Evolutionary conservation across 2,113 vertebrate genomes (phyloP), one percentile per base, ranked within the genome.

Genomic region (Carettochelys insculpta): DNA sequence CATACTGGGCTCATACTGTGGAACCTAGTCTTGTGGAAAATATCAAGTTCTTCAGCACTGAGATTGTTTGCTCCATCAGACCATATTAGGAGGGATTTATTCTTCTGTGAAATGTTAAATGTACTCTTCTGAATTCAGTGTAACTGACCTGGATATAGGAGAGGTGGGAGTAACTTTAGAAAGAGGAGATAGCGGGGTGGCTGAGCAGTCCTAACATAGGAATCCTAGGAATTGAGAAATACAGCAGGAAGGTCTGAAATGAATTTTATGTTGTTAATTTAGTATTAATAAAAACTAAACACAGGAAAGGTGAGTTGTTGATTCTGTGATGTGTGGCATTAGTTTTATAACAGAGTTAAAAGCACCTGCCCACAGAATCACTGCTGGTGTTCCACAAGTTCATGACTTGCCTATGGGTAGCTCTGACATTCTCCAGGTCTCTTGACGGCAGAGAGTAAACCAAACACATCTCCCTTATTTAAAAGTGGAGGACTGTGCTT

Each of bases 371-470:
- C 79, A 73, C 58, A 90, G 88, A 88, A 48, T 83, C 80, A 93
- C 88, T 56, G 65, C 19, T 34, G 51, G 56, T 90, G 96, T 94
- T 95, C 93, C 79, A 90, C 1, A 0, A 73, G 87, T 86, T 78
- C 8, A 1, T 95, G 83, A 89, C 80, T 93, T 92, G 81, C 88
- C 80, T 52, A 13, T 65, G 78, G 94, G 11, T 86, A 93, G 75
- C 92, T 94, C 68, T 94, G 84, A 73, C n/a, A 73, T 96, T 95
- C 93, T 94, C 90, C 92, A 84, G 50, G 76, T 90, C 81, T 89
- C 92, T 77, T 95, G 88, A 80, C 84, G 93, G 87, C 85, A 91
- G 53, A 87, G 61, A 61, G 83, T 84, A 84, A 82, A 89, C 93
- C 85, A 34, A n/a, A 43, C 19, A 31, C 11, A 11, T 45, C 41